Base-by-base conservation (phyloP, 2,797 vertebrate genomes). In the Myotis findleyi region DNA sequence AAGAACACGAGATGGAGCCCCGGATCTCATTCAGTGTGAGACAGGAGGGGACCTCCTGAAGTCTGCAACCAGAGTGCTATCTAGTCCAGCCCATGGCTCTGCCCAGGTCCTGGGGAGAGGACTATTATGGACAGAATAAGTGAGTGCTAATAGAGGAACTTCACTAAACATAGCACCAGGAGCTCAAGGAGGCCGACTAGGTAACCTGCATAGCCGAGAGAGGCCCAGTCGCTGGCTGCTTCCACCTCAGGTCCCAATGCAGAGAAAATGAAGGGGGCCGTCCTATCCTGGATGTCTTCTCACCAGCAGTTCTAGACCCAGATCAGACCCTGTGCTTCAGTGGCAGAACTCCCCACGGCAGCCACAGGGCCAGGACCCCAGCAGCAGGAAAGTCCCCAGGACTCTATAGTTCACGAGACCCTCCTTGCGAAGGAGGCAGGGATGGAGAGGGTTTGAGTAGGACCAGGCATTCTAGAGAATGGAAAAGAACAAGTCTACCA, bases 301-400 rank as follows among this genome's bases (percentile, higher is more conserved):
- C 30, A 1, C 4, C 44, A 25, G 12, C n/a, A 66, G 5, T 21
- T 55, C 75, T 25, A 73, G 25, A n/a, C 30, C 30, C 49, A 33
- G n/a, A 12, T 11, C 33, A 81, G 47, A 69, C 8, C 17, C 25
- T 5, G 5, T 13, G 11, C 3, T 21, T 49, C 7, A 7, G 38
- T 41, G n/a, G 27, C 49, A 41, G n/a, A 27, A 64, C n/a, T 69
- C n/a, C 13, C 0, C 11, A 27, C 11, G 16, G 53, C n/a, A 5
- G 11, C n/a, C 30, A n/a, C 1, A 20, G 12, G 2, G 33, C n/a
- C 44, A 21, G 21, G 30, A 38, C 18, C 13, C 2, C 0, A 30
- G 16, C 44, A 72, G 30, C 33, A 13, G n/a, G 21, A 87, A 33
- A 75, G n/a, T 6, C 38, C 47, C 25, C 18, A 55, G 17, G 23